phyloP scores from a whole-genome alignment of 2,797 vertebrate genomes.

The Semotilus atromaculatus region DNA sequence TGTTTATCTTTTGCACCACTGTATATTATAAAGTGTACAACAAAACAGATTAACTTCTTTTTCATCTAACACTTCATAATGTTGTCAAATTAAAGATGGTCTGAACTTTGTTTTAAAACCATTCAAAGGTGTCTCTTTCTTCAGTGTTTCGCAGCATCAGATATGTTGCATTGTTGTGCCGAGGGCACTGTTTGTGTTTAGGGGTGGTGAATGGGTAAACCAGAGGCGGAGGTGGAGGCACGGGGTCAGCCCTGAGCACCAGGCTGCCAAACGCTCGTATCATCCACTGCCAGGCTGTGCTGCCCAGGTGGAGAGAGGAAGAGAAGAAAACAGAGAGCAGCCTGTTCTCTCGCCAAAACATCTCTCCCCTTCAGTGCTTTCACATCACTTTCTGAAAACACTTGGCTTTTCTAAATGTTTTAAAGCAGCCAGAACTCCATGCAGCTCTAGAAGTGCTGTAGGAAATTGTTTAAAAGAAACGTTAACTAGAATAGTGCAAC shows the following conservation, averaged over 20 bases:
- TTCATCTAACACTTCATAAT: not conserved
- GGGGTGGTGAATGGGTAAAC: slow-evolving; percentile 17
- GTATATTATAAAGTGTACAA: slow-evolving; percentile 10
- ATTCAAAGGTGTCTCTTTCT: not conserved
- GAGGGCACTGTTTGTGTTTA: not conserved
- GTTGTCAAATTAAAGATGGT: slow-evolving; percentile 6
- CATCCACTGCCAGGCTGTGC: slow-evolving; percentile 77
- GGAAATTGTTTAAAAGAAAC: not conserved
- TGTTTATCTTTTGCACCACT: not conserved
- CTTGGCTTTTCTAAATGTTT: slow-evolving; percentile 32
- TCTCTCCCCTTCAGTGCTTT: slow-evolving; percentile 59
- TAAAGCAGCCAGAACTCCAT: slow-evolving; percentile 7
- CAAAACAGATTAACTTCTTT: slow-evolving; percentile 3
- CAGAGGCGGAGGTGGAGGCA: slow-evolving; percentile 64
- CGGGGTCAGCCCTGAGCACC: slow-evolving; percentile 72
- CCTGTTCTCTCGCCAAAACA: slow-evolving; percentile 77
- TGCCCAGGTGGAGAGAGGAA: slow-evolving; percentile 78
- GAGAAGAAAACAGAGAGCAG: slow-evolving; percentile 76
- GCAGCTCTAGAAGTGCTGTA: not conserved
- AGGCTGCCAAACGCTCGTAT: slow-evolving; percentile 77
- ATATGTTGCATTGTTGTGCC: not conserved
- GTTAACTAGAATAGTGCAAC: not conserved
- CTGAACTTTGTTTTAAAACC: slow-evolving; percentile 15
- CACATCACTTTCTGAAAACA: slow-evolving; percentile 40
- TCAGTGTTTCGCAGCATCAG: not conserved